A percentile compares a stretch with the other conserved stretches of the same genome.
These are phyloP conservation scores for Drepanosiphum platanoidis DNA, from an alignment of 2,888 invertebrate species.

Conservation along the genomic window DNA sequence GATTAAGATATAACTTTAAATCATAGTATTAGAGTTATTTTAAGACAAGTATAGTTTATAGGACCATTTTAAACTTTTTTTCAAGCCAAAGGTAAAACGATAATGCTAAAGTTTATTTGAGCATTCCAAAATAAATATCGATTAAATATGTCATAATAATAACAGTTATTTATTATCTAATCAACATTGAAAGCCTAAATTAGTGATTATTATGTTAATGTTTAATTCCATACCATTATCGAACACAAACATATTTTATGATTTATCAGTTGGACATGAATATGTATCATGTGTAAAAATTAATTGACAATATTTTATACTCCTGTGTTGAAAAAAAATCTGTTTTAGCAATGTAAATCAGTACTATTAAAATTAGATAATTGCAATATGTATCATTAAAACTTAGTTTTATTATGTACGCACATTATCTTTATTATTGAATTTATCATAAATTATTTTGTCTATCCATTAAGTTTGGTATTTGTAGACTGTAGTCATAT, in stretches of 20 bases:
- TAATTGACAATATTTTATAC: background rate
- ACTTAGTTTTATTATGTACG: background rate
- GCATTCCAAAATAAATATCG: too few species aligned
- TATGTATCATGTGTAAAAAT: too few species aligned
- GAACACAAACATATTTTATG: background rate
- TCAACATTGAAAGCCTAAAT: background rate
- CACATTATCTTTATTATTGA: background rate
- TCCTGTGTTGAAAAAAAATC: background rate
- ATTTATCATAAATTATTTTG: slow-evolving; percentile 5
- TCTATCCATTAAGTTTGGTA: background rate
- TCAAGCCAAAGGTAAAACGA: background rate
- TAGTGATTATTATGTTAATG: background rate
- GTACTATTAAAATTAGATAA: background rate
- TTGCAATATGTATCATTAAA: background rate
- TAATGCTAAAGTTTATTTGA: background rate
- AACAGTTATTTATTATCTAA: too few species aligned
- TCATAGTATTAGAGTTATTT: background rate
- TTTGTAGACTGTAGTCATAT: too few species aligned
- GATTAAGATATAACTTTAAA: background rate
- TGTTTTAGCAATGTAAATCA: background rate
- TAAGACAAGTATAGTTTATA: background rate
- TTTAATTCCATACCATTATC: background rate
- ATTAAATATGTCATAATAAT: too few species aligned
- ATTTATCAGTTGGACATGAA: background rate
- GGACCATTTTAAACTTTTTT: background rate